Evolutionary conservation across 2,113 vertebrate genomes (phyloP).

Genomic region (Australoheros scitulus): DNA sequence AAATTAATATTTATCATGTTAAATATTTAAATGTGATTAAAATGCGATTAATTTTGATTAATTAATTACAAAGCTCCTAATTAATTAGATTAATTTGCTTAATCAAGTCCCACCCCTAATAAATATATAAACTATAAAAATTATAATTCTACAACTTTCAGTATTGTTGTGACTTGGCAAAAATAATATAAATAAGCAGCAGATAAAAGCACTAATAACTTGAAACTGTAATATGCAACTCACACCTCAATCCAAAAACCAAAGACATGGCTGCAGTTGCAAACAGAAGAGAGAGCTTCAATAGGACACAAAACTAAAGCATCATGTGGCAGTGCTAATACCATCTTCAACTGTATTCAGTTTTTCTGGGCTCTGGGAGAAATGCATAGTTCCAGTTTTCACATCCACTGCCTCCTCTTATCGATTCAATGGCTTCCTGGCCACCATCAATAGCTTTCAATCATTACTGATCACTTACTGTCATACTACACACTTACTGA

Average conservation of each 20-base stretch:
- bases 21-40: no score
- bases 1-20: no score
- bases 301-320: not conserved
- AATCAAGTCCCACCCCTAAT: no score
- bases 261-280: not conserved
- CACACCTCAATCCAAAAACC: not conserved
- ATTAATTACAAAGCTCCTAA: no score
- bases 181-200: not conserved
- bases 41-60: no score
- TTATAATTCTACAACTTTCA: not conserved
- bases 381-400: not conserved
- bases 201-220: not conserved
- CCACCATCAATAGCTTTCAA: not conserved
- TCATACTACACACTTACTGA: constrained; percentile 4
- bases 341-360: not conserved
- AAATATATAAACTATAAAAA: not conserved
- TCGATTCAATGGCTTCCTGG: not conserved
- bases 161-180: not conserved
- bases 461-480: constrained; percentile 4
- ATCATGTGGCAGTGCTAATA: not conserved
- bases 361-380: not conserved
- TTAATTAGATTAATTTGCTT: no score
- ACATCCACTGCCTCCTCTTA: not conserved
- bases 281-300: not conserved
- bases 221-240: not conserved